Percentiles rank a stretch among this genome's conserved stretches.
phyloP scores from a whole-genome alignment of 2,113 vertebrate genomes.

The Cottus gobio region DNA sequence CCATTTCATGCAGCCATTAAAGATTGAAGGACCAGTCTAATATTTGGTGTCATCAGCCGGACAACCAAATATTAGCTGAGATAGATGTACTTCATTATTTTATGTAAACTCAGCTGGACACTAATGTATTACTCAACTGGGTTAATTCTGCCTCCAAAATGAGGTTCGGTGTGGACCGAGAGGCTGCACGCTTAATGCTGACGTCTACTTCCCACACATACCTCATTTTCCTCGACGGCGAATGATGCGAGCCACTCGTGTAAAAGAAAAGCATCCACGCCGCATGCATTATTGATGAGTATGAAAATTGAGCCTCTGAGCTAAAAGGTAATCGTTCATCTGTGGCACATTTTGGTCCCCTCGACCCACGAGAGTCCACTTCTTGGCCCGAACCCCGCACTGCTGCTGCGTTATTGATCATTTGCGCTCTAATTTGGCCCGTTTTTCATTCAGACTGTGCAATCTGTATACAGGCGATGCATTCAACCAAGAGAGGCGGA shows the following conservation, averaged over 20 bases:
- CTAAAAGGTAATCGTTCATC: constrained; percentile 47
- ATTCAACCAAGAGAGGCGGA: not conserved
- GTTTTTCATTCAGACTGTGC: constrained; percentile 23
- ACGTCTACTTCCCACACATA: not conserved
- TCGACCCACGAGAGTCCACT: constrained; percentile 1
- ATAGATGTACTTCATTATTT: not conserved
- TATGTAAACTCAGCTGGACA: not conserved
- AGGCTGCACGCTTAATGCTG: not conserved
- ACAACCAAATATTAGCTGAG: not conserved
- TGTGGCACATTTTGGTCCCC: not conserved
- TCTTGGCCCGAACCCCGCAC: not conserved
- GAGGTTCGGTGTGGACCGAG: not conserved
- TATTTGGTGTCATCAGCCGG: not conserved
- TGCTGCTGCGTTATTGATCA: constrained; percentile 33
- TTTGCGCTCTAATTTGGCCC: not conserved
- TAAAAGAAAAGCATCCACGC: constrained; percentile 17
- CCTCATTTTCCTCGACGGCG: not conserved
- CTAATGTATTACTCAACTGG: not conserved
- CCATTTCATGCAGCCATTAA: not conserved
- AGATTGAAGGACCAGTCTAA: not conserved
- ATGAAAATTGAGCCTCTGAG: constrained; percentile 39
- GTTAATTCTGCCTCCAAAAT: not conserved
- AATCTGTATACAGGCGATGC: constrained; percentile 25
- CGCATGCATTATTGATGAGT: constrained; percentile 63
- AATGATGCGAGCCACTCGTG: not conserved